Percentiles rank a stretch among this genome's conserved stretches.
Conservation (phyloP, 2,113 vertebrate species). For the Microtus oregoni region DNA sequence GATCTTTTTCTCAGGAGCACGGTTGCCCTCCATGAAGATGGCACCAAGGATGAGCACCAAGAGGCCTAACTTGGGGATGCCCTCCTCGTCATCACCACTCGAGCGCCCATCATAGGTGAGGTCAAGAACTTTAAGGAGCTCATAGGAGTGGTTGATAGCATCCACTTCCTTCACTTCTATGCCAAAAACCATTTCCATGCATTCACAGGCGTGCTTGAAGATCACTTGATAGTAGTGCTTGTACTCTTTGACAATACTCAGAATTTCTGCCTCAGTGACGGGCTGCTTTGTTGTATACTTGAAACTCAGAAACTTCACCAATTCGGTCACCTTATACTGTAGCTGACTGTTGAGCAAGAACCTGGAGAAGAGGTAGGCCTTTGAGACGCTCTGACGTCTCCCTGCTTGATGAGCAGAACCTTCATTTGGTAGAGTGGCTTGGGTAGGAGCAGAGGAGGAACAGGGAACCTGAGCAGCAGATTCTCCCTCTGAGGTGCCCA, state of each 20-base stretch:
- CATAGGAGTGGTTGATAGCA: background rate
- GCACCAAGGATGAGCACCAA: slow-evolving; percentile 46
- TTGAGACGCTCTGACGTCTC: background rate
- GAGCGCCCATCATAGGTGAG: slow-evolving; percentile 47
- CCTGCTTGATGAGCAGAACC: background rate
- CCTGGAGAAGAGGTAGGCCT: background rate
- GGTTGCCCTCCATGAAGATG: slow-evolving; percentile 61
- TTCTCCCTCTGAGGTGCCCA: background rate
- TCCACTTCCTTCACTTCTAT: slow-evolving; percentile 58
- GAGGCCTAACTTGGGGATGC: slow-evolving; percentile 32
- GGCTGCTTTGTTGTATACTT: slow-evolving; percentile 51
- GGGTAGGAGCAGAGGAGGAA: background rate
- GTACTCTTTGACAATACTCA: background rate
- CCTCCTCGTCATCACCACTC: background rate
- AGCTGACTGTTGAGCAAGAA: background rate
- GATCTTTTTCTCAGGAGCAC: slow-evolving; percentile 33
- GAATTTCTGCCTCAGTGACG: slow-evolving; percentile 43
- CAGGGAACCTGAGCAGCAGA: background rate
- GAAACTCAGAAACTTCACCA: slow-evolving; percentile 47
- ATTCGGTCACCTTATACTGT: background rate
- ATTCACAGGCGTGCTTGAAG: slow-evolving; percentile 44
- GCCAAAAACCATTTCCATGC: slow-evolving; percentile 61
- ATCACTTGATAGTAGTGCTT: background rate
- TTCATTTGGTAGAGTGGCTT: background rate
- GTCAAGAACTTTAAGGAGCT: background rate